Conservation (phyloP, 2,113 vertebrate genomes). For the Etheostoma cragini region DNA sequence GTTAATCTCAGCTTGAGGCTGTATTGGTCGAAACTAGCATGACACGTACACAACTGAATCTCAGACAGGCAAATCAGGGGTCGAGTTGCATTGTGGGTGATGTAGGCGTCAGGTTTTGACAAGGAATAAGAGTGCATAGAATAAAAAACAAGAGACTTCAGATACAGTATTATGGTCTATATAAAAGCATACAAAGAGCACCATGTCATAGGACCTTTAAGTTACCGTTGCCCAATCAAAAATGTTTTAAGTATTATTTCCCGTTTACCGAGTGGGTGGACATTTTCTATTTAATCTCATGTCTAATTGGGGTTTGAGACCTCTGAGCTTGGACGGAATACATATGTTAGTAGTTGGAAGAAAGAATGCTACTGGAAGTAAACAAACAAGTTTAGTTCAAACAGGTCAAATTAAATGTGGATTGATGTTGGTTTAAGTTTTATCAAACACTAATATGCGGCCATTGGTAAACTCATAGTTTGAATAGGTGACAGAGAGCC, state of each 20-base stretch:
- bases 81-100: not conserved
- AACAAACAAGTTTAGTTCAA: constrained; percentile 8
- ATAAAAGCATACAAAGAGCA: no score
- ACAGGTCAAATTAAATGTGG: not conserved
- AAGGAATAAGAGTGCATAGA: not conserved
- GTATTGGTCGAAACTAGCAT: not conserved
- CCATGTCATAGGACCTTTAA: no score
- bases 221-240: no score
- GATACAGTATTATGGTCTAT: no score
- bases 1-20: not conserved
- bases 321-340: not conserved
- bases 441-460: not conserved
- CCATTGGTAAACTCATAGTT: not conserved
- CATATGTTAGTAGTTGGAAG: not conserved
- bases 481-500: not conserved
- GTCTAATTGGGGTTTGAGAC: no score
- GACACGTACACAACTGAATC: not conserved
- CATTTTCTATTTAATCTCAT: no score
- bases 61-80: no score
- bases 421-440: not conserved
- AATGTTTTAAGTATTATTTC: not conserved
- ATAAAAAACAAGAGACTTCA: no score
- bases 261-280: not conserved
- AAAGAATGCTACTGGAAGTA: constrained; percentile 8
- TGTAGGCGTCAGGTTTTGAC: not conserved